Conservation (phyloP, 2,888 invertebrate genomes). For the Agrochola macilenta region DNA sequence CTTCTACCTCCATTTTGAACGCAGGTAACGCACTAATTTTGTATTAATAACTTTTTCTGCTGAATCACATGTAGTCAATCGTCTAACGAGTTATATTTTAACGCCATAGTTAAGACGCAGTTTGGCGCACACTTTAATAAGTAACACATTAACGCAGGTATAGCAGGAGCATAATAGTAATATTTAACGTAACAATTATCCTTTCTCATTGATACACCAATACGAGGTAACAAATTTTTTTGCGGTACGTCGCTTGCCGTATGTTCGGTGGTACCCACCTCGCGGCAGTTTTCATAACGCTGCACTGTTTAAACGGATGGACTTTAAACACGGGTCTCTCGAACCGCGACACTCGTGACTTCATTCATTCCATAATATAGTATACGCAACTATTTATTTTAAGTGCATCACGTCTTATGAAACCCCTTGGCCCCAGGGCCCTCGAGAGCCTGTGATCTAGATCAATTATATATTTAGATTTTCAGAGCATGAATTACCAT, state of each 20-base stretch:
- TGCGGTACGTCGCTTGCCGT: background rate
- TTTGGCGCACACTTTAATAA: background rate
- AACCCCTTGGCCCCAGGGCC: conserved; percentile 30
- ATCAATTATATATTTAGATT: conserved; percentile 55
- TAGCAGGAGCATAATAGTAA: background rate
- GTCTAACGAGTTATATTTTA: background rate
- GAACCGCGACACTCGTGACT: conserved; percentile 46
- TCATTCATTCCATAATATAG: conserved; percentile 61
- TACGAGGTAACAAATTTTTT: background rate
- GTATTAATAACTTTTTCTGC: background rate
- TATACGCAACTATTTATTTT: conserved; percentile 60
- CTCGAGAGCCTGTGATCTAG: conserved; percentile 49
- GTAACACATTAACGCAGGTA: background rate
- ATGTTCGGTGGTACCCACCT: background rate
- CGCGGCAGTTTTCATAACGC: background rate
- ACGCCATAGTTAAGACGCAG: background rate
- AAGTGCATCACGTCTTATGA: conserved; percentile 59
- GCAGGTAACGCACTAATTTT: background rate
- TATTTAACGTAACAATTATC: background rate
- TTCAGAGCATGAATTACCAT: conserved; percentile 50
- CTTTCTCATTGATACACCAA: background rate
- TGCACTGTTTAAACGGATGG: conserved; percentile 17
- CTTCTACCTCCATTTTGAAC: background rate
- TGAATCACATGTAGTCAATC: background rate
- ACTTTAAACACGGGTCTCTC: conserved; percentile 30